phyloP scores from a whole-genome alignment of 2,113 vertebrate species.

The Leiothrix lutea region DNA sequence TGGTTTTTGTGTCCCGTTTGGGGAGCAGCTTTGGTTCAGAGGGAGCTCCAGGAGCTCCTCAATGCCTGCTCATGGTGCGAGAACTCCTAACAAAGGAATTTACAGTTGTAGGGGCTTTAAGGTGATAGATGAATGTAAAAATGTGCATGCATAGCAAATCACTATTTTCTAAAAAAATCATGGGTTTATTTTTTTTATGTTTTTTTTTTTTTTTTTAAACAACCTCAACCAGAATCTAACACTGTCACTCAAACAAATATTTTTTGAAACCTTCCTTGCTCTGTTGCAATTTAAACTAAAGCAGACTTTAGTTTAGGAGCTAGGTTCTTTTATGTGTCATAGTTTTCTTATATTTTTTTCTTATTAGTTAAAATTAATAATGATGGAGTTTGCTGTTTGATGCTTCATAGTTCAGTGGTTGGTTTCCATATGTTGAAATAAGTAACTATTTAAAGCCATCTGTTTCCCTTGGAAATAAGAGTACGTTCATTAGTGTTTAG shows the following conservation, averaged over 20 bases:
- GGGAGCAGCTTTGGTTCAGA: background rate
- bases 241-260: background rate
- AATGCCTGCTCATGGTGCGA: rapidly evolving
- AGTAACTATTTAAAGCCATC: conserved; percentile 16
- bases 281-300: background rate
- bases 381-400: background rate
- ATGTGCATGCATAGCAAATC: background rate
- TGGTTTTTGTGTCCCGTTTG: background rate
- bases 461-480: background rate
- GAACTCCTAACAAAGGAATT: background rate
- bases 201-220: background rate
- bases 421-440: conserved; percentile 33
- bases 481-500: background rate
- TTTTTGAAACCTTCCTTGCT: background rate
- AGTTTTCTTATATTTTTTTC: background rate
- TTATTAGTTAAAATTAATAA: conserved; percentile 10
- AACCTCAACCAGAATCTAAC: background rate
- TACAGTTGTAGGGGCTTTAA: background rate
- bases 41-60: background rate
- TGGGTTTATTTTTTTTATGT: background rate
- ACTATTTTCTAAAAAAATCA: background rate
- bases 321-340: background rate
- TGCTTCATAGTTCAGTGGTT: conserved; percentile 3
- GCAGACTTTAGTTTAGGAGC: background rate
- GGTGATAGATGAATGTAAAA: background rate